These are phyloP conservation scores for Achatina immaculata DNA, from an alignment of 1,140 invertebrate genomes.

Conservation along the genomic window DNA sequence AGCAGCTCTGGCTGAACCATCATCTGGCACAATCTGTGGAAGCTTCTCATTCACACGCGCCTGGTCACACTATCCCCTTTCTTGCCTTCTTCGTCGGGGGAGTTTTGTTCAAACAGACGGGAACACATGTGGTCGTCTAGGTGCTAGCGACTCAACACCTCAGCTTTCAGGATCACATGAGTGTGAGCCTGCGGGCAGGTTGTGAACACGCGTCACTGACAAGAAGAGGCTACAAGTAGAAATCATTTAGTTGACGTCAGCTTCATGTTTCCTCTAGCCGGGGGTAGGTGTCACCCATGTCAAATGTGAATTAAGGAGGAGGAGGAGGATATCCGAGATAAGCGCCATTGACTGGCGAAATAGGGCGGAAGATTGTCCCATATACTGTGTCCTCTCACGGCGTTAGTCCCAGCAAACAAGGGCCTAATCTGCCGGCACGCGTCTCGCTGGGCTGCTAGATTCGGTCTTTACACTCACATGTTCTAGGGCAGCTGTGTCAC, in stretches of 20 bases:
- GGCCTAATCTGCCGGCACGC: not conserved
- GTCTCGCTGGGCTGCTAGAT: too few relatives aligned
- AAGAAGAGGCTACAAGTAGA: constrained; percentile 6
- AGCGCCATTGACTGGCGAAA: not conserved
- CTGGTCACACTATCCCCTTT: not conserved
- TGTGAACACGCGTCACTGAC: constrained; percentile 3
- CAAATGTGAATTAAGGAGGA: not conserved
- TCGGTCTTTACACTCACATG: too few relatives aligned
- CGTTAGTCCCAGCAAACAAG: not conserved
- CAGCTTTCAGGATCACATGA: not conserved
- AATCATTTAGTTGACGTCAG: not conserved
- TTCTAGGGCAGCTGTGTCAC: too few relatives aligned
- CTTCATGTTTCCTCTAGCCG: too few relatives aligned
- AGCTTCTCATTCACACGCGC: not conserved
- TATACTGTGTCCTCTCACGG: not conserved
- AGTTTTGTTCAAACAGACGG: constrained; percentile 2
- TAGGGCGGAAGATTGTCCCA: not conserved
- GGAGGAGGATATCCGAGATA: not conserved
- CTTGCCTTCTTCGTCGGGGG: not conserved
- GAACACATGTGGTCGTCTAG: too few relatives aligned
- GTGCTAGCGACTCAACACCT: too few relatives aligned
- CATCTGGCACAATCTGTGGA: too few relatives aligned
- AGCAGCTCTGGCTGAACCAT: not conserved
- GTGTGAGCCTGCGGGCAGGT: constrained; percentile 9
- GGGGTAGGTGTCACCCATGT: too few relatives aligned